A percentile compares a stretch with the other conserved stretches of the same genome.
Evolutionary conservation across 2,797 vertebrate genomes (phyloP).

Genomic region (Premnoplex brunnescens): DNA sequence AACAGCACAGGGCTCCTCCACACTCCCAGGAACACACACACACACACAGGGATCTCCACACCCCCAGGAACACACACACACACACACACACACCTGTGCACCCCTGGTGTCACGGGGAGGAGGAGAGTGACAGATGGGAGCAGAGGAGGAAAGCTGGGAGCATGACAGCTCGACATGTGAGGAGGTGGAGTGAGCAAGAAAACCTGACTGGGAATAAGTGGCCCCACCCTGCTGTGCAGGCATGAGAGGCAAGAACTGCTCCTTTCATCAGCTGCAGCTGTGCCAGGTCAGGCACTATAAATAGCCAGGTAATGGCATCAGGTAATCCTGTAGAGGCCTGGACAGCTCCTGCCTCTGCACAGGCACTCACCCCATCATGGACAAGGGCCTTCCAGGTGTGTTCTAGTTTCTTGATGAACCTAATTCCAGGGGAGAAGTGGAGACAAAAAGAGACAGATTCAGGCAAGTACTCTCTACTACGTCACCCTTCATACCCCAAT

Average conservation of each 20-base stretch:
- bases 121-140: background rate
- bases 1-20: background rate
- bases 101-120: background rate
- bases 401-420: conserved; percentile 98
- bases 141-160: background rate
- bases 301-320: background rate
- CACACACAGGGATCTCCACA: no score
- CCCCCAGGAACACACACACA: background rate
- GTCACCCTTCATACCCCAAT: background rate
- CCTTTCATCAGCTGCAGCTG: background rate
- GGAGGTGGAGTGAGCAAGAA: conserved; percentile 15
- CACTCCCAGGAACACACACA: background rate
- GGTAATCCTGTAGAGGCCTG: background rate
- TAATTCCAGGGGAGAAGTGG: conserved; percentile 42
- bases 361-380: conserved; percentile 82
- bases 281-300: background rate
- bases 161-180: background rate
- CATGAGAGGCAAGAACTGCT: background rate
- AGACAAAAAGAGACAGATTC: background rate
- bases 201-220: background rate
- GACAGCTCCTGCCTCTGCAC: background rate
- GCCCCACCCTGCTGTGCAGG: background rate
- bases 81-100: background rate
- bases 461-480: background rate
- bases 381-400: conserved; percentile 96